Evolutionary conservation across 2,888 invertebrate species (phyloP), one percentile per base, ranked within the genome.

Genomic region (Melieria crassipennis): DNA sequence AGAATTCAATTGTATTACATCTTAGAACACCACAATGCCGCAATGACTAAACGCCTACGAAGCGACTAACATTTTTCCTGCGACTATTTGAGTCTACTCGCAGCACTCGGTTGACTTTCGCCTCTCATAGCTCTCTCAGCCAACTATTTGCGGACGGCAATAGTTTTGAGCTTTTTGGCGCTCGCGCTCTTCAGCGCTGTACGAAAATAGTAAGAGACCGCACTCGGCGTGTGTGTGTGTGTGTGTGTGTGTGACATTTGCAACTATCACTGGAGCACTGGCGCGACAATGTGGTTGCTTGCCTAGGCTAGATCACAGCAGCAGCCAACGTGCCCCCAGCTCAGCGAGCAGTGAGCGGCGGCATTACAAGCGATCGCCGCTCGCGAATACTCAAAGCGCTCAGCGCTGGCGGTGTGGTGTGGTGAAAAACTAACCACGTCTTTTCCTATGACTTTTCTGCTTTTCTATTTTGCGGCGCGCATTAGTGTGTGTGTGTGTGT

Each of bases 351-450:
- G 30, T 69, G 62, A 60, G 56, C 7, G 48, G 42, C 30, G 30
- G 46, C 42, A 46, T 46, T 47, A 30, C 56, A 61, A 62, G 61
- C 16, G 47, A 30, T 30, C 11, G n/a, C 57, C 65, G 61, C 72
- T 70, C 72, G 56, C 61, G 46, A 48, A 60, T 67, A 47, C 70
- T 70, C 74, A 69, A 30, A 45, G 48, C 13, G 55, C 58, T 62
- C 69, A 66, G 69, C 64, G 16, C 4, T 10, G 42, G 42, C 11
- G 46, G 10, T 16, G 45, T 65, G 11, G 47, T 68, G 71, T 75
- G 71, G 73, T 75, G 75, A 73, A 75, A 75, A 75, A 75, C 75
- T 75, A 75, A 75, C 68, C 68, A 61, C 48, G 43, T 68, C 50
- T 65, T 62, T 48, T 55, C 56, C 65, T 50, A 61, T 47, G 30